Percentiles rank a stretch among this genome's conserved stretches.
phyloP scores from a whole-genome alignment of 1,140 invertebrate species.

The Mamestra configurata region DNA sequence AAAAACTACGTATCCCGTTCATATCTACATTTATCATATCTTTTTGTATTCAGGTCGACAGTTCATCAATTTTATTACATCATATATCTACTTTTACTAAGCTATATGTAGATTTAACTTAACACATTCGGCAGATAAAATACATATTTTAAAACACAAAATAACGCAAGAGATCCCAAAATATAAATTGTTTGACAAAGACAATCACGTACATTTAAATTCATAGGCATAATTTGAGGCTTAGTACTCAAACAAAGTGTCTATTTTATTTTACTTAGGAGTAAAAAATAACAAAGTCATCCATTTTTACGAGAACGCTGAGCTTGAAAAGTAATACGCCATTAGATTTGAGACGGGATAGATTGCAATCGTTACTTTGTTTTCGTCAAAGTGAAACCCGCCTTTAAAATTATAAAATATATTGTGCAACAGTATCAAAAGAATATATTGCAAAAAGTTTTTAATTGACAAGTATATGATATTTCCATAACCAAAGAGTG shows the following conservation, averaged over 20 bases:
- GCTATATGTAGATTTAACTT: too few relatives aligned
- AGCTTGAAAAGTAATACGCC: conserved; percentile 2
- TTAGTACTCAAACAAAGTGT: conserved; percentile 1
- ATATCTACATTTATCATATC: too few relatives aligned
- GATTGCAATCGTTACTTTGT: background rate
- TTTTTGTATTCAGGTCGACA: too few relatives aligned
- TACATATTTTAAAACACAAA: background rate
- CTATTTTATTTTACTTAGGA: background rate
- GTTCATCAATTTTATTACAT: too few relatives aligned
- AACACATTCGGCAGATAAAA: too few relatives aligned
- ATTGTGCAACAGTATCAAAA: background rate
- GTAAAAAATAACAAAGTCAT: conserved; percentile 9
- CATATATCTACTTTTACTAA: background rate
- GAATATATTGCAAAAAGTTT: too few relatives aligned
- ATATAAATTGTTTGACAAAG: background rate
- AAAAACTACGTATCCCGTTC: too few relatives aligned
- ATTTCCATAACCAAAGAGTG: too few relatives aligned
- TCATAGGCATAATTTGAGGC: conserved; percentile 10
- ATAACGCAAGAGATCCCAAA: background rate
- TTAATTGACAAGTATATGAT: too few relatives aligned
- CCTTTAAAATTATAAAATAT: background rate
- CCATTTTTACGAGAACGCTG: background rate
- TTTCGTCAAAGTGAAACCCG: background rate
- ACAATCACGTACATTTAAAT: background rate
- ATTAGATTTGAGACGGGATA: conserved; percentile 11